Evolutionary conservation across 2,888 invertebrate genomes (phyloP).

Genomic region (Cerastis leucographa): DNA sequence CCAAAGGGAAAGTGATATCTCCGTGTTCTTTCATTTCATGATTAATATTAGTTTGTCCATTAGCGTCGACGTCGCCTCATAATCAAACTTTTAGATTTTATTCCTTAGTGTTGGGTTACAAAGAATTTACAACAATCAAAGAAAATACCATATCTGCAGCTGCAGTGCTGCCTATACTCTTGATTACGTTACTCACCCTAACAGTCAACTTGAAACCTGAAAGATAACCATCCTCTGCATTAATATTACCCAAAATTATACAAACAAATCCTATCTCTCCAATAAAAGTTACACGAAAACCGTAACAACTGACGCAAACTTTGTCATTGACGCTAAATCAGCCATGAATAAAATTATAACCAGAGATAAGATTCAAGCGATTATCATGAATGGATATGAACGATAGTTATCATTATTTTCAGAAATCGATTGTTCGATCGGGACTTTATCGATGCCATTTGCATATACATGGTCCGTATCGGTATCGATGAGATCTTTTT

Average conservation of each 20-base stretch:
- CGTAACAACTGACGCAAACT: slow-evolving; percentile 31
- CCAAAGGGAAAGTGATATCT: not conserved
- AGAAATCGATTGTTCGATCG: slow-evolving; percentile 59
- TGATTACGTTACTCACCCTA: not conserved
- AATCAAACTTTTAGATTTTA: not conserved
- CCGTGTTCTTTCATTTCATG: not conserved
- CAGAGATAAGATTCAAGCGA: slow-evolving; percentile 49
- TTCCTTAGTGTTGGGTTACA: not conserved
- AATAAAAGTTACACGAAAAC: slow-evolving; percentile 22
- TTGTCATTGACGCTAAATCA: slow-evolving; percentile 26
- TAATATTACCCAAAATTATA: not conserved
- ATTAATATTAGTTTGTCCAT: not conserved
- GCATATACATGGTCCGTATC: slow-evolving; percentile 57
- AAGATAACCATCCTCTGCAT: not conserved
- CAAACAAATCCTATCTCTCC: not conserved
- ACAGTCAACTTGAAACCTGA: not conserved
- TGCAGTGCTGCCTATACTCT: not conserved
- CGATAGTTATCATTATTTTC: slow-evolving; percentile 60
- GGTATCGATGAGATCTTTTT: slow-evolving; percentile 31
- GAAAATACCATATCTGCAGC: not conserved
- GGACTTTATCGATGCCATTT: slow-evolving; percentile 56
- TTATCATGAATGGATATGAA: slow-evolving; percentile 59
- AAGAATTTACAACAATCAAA: not conserved
- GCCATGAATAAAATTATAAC: slow-evolving; percentile 44
- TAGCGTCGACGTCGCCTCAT: not conserved